Evolutionary conservation across 2,113 vertebrate species (phyloP), one percentile per base, ranked within the genome.

Genomic region (Pachypanchax playfairii): DNA sequence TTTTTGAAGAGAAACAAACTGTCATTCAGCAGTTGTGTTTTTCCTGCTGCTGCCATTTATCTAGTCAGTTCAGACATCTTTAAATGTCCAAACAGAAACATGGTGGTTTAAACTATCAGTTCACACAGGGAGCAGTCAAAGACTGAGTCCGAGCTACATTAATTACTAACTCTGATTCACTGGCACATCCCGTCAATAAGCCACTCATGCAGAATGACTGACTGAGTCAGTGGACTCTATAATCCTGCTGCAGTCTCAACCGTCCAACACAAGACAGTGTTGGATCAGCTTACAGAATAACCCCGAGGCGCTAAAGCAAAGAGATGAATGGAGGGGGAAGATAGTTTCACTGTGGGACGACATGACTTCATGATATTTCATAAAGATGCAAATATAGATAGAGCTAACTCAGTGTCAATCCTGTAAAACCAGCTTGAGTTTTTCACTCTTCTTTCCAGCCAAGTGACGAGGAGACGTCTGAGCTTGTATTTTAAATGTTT

Each of bases 101-200:
- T 62, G 24, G 5, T 70, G 51, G 48, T 21, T 79, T 72, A 54
- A 82, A 80, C 77, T 76, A 69, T 54, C 69, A 75, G 14, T 42
- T 58, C 24, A 21, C 22, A 48, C 48, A 54, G 21, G 17, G 35
- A 21, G n/a, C 52, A 38, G 77, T 70, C 79, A 79, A 68, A 75
- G 54, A 41, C 59, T 20, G 74, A 79, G 54, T 75, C 78, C 62
- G 61, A 56, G 44, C 48, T 41, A 54, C 52, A 33, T 73, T 84
- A 73, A 85, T 82, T 54, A 83, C 62, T 67, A 41, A 63, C 73
- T 62, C 66, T 84, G 81, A 80, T 74, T 87, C 83, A 72, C 43
- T 54, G 46, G 33, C 70, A 64, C 55, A 59, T 69, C 48, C 53
- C 50, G 70, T 82, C 83, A 53, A 82, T 83, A 83, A 86, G 68